These are phyloP conservation scores for Kryptolebias ocellatus DNA, from an alignment of 2,797 vertebrate species.

Conservation along the genomic window DNA sequence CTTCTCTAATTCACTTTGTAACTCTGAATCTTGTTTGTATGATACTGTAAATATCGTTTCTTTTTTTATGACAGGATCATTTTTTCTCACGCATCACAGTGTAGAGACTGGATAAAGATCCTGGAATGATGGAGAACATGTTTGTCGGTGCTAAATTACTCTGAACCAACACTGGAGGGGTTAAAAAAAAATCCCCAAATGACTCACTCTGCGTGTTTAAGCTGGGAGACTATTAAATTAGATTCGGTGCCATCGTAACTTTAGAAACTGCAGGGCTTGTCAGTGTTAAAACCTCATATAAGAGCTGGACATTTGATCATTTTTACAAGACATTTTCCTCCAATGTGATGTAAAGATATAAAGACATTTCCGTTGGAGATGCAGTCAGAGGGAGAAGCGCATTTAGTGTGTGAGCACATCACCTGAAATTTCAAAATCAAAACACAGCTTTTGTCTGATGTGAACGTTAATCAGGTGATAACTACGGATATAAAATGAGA, in stretches of 20 bases:
- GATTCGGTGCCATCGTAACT: not conserved
- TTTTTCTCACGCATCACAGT: conserved; percentile 60
- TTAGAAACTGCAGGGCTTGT: no score
- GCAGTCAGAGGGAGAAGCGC: no score
- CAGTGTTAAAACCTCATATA: no score
- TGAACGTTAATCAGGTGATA: no score
- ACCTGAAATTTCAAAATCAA: no score
- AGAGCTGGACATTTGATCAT: no score
- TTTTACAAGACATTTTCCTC: no score
- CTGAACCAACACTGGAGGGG: conserved; percentile 15
- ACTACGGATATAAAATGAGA: no score
- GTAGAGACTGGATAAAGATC: conserved; percentile 8
- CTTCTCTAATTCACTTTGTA: conserved; percentile 45
- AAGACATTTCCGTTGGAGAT: no score
- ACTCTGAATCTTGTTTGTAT: conserved; percentile 63
- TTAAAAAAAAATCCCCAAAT: conserved; percentile 8
- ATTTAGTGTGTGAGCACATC: no score
- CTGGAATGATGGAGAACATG: conserved; percentile 17
- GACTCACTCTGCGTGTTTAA: conserved; percentile 2
- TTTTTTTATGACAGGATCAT: conserved; percentile 68
- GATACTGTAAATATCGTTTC: conserved; percentile 76
- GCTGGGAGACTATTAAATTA: conserved; percentile 4
- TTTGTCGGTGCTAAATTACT: conserved; percentile 37
- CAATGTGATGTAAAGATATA: no score
- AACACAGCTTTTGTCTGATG: no score